Percentiles rank a stretch among this genome's conserved stretches.
Evolutionary conservation across 2,797 vertebrate genomes (phyloP).

Genomic region (Threskiornis aethiopicus): DNA sequence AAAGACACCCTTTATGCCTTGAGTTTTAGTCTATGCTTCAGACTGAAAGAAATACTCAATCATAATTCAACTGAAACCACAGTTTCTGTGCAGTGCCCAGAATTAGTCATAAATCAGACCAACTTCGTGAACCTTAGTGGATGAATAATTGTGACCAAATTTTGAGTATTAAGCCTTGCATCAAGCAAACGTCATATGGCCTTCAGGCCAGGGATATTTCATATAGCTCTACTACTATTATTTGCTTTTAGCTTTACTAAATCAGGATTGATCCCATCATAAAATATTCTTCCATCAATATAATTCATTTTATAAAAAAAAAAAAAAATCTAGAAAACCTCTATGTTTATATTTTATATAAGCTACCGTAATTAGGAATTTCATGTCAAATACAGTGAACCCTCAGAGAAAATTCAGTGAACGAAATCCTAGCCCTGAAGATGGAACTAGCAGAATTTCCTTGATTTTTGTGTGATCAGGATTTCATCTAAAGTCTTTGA

Average conservation of each 20-base stretch:
- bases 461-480: not conserved
- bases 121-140: not conserved
- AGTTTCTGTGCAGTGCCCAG: not conserved
- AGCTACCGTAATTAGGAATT: not conserved
- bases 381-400: not conserved
- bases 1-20: not conserved
- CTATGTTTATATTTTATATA: not conserved
- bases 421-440: not conserved
- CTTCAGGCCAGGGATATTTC: not conserved
- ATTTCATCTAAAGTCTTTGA: not conserved
- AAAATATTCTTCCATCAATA: not conserved
- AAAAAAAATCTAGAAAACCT: not conserved
- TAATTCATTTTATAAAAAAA: not conserved
- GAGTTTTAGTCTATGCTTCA: not conserved
- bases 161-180: conserved; percentile 6
- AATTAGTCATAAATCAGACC: not conserved
- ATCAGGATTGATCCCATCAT: not conserved
- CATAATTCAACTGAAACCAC: not conserved
- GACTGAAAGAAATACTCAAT: not conserved
- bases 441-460: not conserved
- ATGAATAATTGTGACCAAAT: not conserved
- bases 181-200: not conserved
- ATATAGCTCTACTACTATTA: not conserved
- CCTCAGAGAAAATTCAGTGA: not conserved
- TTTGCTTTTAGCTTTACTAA: not conserved